Conservation (phyloP, 1,140 invertebrate species). For the Penaeus chinensis region DNA sequence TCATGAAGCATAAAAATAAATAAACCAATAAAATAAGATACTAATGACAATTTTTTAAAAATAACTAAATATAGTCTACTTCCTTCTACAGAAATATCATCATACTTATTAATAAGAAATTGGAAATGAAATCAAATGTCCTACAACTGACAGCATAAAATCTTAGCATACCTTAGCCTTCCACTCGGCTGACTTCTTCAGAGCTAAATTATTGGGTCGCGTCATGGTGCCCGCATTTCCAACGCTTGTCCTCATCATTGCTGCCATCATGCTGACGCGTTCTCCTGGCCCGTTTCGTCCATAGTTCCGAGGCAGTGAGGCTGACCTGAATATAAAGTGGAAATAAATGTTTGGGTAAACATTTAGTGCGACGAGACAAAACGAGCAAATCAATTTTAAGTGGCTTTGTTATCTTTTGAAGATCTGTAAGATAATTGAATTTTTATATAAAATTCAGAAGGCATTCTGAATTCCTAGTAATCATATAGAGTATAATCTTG, state of each 20-base stretch:
- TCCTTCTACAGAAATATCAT: no score
- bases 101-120: no score
- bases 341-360: background rate
- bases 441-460: no score
- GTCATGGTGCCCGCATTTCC: slow-evolving; percentile 51
- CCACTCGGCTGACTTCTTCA: slow-evolving; percentile 61
- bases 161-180: slow-evolving; percentile 53
- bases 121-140: no score
- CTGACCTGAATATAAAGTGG: slow-evolving; percentile 38
- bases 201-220: slow-evolving; percentile 62
- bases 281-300: slow-evolving; percentile 55
- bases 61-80: no score
- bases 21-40: no score
- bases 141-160: background rate
- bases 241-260: slow-evolving; percentile 50
- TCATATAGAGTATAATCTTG: no score
- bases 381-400: no score
- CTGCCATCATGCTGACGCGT: slow-evolving; percentile 55
- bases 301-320: slow-evolving; percentile 62
- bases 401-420: background rate
- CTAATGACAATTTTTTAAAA: no score
- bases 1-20: no score
- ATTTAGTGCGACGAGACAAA: background rate
- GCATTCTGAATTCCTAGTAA: no score
- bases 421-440: background rate